Percentiles rank a stretch among this genome's conserved stretches.
phyloP scores from a whole-genome alignment of 2,888 invertebrate species.

The Selenia dentaria region DNA sequence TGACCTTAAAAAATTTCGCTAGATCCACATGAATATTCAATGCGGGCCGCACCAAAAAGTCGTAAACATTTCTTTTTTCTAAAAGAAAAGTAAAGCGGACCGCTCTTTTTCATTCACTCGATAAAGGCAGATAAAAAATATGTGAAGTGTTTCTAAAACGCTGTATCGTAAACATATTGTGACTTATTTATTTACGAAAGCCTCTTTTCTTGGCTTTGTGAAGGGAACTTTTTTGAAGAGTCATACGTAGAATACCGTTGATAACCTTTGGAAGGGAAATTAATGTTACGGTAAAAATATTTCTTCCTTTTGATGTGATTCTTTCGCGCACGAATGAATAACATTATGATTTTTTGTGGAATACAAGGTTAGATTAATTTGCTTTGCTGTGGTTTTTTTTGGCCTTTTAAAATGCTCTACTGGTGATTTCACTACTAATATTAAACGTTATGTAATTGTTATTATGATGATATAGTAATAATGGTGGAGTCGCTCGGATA shows the following conservation, averaged over 20 bases:
- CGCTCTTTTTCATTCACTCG: conserved; percentile 44
- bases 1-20: conserved; percentile 32
- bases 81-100: conserved; percentile 41
- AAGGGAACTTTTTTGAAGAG: conserved; percentile 38
- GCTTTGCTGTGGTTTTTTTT: conserved; percentile 3
- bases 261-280: conserved; percentile 56
- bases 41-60: conserved; percentile 40
- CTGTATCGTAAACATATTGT: conserved; percentile 42
- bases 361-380: conserved; percentile 23
- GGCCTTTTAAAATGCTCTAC: too few species aligned
- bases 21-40: conserved; percentile 59
- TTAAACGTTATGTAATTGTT: too few species aligned
- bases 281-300: conserved; percentile 47
- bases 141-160: conserved; percentile 48
- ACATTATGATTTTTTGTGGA: conserved; percentile 25
- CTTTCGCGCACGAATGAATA: conserved; percentile 38
- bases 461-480: too few species aligned
- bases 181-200: conserved; percentile 46
- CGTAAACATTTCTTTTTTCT: conserved; percentile 39
- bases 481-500: too few species aligned
- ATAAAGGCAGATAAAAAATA: conserved; percentile 50
- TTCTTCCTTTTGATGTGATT: conserved; percentile 54
- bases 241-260: conserved; percentile 39
- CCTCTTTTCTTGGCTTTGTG: conserved; percentile 38
- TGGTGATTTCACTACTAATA: too few species aligned